A percentile compares a stretch with the other conserved stretches of the same genome.
These are phyloP conservation scores for Chloroceryle inda DNA, from an alignment of 2,797 vertebrate species.

Conservation along the genomic window DNA sequence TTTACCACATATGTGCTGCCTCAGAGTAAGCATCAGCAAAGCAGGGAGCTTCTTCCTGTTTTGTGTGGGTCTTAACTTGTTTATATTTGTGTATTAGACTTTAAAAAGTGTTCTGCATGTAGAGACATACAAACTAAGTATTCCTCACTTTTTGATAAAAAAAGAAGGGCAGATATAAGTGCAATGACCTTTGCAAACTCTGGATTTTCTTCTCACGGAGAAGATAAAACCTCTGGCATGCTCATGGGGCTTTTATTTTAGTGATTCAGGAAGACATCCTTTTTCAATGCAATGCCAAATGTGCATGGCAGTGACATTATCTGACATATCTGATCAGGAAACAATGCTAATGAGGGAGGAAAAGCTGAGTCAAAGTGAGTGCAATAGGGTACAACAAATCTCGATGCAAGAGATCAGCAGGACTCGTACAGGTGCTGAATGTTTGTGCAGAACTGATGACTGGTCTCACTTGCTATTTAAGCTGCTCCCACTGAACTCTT, in stretches of 20 bases:
- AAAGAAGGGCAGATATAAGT: not conserved
- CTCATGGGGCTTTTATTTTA: not conserved
- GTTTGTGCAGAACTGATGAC: not conserved
- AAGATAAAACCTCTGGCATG: not conserved
- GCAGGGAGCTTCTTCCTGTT: not conserved
- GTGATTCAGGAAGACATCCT: not conserved
- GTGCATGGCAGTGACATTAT: not conserved
- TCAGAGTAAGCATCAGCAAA: not conserved
- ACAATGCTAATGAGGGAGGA: not conserved
- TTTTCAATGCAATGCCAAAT: not conserved
- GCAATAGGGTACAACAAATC: not conserved
- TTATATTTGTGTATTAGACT: not conserved
- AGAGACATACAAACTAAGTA: not conserved
- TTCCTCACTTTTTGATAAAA: not conserved
- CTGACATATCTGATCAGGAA: not conserved
- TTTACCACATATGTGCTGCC: not conserved
- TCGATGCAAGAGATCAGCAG: not conserved
- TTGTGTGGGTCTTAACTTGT: not conserved
- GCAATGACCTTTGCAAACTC: not conserved
- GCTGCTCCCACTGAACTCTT: not conserved
- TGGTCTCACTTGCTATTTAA: not conserved
- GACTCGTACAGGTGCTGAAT: not conserved
- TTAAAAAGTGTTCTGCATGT: not conserved
- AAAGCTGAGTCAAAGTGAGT: not conserved
- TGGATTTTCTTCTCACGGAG: not conserved